phyloP scores from a whole-genome alignment of 2,888 invertebrate species.

The Omphaloscelis lunosa region DNA sequence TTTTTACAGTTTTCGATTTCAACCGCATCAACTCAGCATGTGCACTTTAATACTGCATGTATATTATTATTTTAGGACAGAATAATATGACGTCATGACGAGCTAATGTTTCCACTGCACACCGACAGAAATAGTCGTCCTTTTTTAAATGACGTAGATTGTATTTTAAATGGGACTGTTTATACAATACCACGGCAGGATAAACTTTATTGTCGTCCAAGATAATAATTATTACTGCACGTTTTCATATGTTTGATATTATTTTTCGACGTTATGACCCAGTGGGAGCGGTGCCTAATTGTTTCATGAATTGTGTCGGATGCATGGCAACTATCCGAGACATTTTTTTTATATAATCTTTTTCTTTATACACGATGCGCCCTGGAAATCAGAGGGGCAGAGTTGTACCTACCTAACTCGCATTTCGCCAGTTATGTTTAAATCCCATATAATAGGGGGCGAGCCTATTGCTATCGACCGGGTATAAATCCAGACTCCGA shows the following conservation, averaged over 20 bases:
- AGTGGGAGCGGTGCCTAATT: constrained; percentile 46
- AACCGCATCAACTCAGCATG: no score
- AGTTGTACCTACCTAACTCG: neutral
- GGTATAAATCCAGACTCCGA: neutral
- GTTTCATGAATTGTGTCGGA: constrained; percentile 7
- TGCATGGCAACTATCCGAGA: neutral
- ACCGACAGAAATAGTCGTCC: neutral
- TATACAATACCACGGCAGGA: neutral
- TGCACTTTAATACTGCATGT: no score
- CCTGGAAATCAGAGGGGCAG: neutral
- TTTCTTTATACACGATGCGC: no score
- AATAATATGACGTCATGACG: neutral
- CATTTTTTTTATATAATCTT: neutral
- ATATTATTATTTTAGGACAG: no score
- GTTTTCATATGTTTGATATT: constrained; percentile 6
- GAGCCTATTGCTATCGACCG: neutral
- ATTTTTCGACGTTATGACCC: constrained; percentile 28
- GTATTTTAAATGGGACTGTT: neutral
- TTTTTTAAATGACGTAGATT: neutral
- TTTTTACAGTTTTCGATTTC: neutral
- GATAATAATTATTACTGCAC: neutral
- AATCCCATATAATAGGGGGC: neutral
- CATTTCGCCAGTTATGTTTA: neutral
- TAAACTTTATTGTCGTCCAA: constrained; percentile 9
- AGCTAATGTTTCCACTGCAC: neutral